Evolutionary conservation across 2,797 vertebrate genomes (phyloP).

Genomic region (Tinamus major): DNA sequence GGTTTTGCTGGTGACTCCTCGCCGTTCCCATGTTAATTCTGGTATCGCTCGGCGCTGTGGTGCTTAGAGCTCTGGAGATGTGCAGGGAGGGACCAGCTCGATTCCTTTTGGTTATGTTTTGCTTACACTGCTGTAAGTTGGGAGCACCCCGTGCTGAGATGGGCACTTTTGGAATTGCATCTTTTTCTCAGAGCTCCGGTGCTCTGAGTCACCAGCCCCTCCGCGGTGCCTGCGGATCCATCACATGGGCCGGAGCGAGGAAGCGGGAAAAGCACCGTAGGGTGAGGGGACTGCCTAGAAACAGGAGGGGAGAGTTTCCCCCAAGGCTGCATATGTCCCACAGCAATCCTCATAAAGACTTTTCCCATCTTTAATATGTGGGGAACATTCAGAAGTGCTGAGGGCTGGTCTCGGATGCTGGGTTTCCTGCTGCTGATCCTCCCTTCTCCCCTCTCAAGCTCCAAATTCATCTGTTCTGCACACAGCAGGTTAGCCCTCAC

Average conservation of each 20-base stretch:
- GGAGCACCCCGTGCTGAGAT: slow-evolving; percentile 30
- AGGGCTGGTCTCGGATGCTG: not conserved
- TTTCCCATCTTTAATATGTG: not conserved
- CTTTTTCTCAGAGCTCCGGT: slow-evolving; percentile 39
- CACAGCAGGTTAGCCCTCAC: not conserved
- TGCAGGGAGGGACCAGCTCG: not conserved
- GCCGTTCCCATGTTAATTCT: not conserved
- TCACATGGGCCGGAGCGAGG: not conserved
- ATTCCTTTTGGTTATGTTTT: not conserved
- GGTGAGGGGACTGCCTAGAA: not conserved
- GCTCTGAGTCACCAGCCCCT: slow-evolving; percentile 53
- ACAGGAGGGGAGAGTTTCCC: not conserved
- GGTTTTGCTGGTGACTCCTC: not conserved
- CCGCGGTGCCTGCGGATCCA: not conserved
- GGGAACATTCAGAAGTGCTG: not conserved
- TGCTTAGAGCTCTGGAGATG: not conserved
- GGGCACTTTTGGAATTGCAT: slow-evolving; percentile 30
- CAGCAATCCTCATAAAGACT: not conserved
- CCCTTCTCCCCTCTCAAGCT: not conserved
- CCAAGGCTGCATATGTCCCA: not conserved
- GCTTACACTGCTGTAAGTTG: not conserved
- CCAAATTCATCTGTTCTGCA: not conserved
- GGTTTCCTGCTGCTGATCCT: not conserved
- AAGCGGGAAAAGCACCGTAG: slow-evolving; percentile 15
- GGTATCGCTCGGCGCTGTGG: not conserved